phyloP scores from a whole-genome alignment of 35 echinoderm and acorn worm species.

The Acanthaster planci region DNA sequence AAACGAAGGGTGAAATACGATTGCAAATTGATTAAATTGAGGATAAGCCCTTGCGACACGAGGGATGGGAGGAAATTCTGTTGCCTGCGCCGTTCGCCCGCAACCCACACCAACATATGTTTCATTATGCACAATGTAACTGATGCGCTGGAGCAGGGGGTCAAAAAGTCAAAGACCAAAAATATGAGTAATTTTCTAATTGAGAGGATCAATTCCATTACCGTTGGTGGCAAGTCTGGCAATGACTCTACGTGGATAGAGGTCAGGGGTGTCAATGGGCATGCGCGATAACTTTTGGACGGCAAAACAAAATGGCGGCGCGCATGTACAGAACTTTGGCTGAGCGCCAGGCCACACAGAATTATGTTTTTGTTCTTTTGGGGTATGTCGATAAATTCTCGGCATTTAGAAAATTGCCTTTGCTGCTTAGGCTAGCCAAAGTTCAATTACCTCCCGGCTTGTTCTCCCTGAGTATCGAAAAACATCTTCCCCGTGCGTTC shows the following conservation, averaged over 20 bases:
- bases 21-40: conserved; percentile 26
- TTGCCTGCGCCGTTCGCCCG: neutral
- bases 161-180: conserved; percentile 24
- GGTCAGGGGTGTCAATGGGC: too few species aligned
- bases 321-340: too few species aligned
- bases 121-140: conserved; percentile 29
- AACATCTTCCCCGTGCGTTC: neutral
- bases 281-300: too few species aligned
- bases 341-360: too few species aligned
- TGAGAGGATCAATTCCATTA: conserved; percentile 20
- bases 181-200: conserved; percentile 22
- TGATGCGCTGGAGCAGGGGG: neutral
- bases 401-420: too few species aligned
- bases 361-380: too few species aligned
- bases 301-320: too few species aligned
- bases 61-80: neutral
- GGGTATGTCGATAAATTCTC: too few species aligned
- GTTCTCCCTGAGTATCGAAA: neutral
- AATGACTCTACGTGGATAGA: too few species aligned
- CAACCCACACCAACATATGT: conserved; percentile 1
- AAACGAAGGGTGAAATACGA: conserved; percentile 11
- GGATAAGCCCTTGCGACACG: neutral
- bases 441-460: conserved; percentile 6
- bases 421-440: neutral
- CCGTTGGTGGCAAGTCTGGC: neutral